Conservation (phyloP, 2,797 vertebrate genomes). For the Trematomus bernacchii region DNA sequence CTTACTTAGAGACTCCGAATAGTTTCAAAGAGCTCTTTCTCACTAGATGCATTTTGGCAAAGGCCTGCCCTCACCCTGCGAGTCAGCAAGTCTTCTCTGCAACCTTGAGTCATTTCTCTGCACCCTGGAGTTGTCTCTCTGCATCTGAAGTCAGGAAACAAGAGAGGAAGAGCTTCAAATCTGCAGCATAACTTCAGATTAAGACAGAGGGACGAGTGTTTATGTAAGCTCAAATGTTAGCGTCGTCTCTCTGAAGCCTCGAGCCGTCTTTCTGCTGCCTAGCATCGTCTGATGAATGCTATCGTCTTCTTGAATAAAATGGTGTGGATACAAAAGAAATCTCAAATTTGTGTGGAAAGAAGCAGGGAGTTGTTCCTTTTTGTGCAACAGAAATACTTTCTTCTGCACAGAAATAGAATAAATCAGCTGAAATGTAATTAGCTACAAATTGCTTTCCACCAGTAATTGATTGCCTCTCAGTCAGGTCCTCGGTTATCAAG, state of each 20-base stretch:
- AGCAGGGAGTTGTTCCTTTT: conserved; percentile 7
- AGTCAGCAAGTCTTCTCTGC: conserved; percentile 51
- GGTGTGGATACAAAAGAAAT: conserved; percentile 79
- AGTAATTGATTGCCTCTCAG: conserved; percentile 40
- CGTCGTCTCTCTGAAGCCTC: too few species aligned
- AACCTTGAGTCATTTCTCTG: conserved; percentile 14
- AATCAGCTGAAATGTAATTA: conserved; percentile 6
- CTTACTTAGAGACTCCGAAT: conserved; percentile 28
- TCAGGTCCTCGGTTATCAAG: conserved; percentile 50
- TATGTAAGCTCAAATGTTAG: background rate
- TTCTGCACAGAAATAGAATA: conserved; percentile 1
- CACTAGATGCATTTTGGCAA: conserved; percentile 69
- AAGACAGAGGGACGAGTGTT: conserved; percentile 47
- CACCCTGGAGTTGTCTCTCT: conserved; percentile 18
- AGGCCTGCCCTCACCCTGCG: conserved; percentile 41
- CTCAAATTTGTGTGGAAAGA: conserved; percentile 62
- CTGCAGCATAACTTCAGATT: conserved; percentile 14
- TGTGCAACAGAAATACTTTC: background rate
- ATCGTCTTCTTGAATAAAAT: background rate
- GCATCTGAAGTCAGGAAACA: conserved; percentile 48
- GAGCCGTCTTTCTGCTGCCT: too few species aligned
- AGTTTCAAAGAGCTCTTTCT: conserved; percentile 56
- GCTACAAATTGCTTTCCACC: conserved; percentile 26
- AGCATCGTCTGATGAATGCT: too few species aligned
- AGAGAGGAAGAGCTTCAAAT: conserved; percentile 15